phyloP scores from a whole-genome alignment of 1,140 invertebrate species.

The Lordiphosa collinella region DNA sequence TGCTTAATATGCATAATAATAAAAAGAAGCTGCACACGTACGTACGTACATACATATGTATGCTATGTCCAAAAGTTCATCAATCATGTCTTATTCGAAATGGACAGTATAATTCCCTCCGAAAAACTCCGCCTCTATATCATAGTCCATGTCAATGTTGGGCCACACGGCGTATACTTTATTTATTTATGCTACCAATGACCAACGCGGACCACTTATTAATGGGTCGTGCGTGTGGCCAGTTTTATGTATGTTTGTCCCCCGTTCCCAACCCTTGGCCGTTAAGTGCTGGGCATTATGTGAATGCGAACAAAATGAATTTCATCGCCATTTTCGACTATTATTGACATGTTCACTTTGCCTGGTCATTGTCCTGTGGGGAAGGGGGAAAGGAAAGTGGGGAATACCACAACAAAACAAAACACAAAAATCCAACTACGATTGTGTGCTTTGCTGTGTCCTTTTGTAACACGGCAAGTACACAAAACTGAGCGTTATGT shows the following conservation, averaged over 20 bases:
- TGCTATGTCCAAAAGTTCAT: slow-evolving; percentile 38
- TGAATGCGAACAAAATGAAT: slow-evolving; percentile 1
- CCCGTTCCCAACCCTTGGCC: neutral
- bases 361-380: slow-evolving; percentile 3
- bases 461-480: too few species aligned
- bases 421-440: too few species aligned
- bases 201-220: slow-evolving; percentile 3
- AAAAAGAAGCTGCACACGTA: slow-evolving; percentile 4
- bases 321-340: slow-evolving; percentile 11
- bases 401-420: too few species aligned
- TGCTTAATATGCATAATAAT: slow-evolving; percentile 53
- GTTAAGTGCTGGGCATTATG: too few species aligned
- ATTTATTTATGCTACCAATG: slow-evolving; percentile 11
- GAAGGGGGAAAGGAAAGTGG: too few species aligned
- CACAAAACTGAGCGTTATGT: too few species aligned
- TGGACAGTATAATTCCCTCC: slow-evolving; percentile 44
- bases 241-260: neutral
- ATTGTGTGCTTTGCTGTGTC: too few species aligned
- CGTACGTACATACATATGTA: neutral
- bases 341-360: slow-evolving; percentile 14
- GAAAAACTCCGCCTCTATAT: neutral
- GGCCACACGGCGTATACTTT: neutral
- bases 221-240: slow-evolving; percentile 8
- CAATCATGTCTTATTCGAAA: slow-evolving; percentile 51
- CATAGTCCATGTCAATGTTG: neutral